Percentiles rank a stretch among this genome's conserved stretches.
Conservation (phyloP, 2,797 vertebrate species). For the Pogoniulus pusillus region DNA sequence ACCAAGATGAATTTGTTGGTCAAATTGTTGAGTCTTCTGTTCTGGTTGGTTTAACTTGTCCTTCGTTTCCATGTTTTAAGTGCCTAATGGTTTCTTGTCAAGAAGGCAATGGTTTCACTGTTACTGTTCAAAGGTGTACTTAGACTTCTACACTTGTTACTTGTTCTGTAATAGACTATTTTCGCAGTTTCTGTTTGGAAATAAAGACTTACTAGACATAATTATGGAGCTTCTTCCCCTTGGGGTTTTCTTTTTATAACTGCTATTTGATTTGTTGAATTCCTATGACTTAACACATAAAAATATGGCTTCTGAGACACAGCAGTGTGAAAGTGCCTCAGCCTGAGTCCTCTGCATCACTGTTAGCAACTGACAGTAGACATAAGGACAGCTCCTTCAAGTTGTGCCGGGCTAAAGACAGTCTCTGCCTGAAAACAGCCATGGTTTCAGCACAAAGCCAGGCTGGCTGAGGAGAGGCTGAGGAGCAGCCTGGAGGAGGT, state of each 20-base stretch:
- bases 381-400: background rate
- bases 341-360: background rate
- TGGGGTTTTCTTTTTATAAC: no score
- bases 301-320: background rate
- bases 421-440: background rate
- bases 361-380: background rate
- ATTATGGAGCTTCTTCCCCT: background rate
- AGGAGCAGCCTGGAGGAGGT: no score
- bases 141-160: conserved; percentile 51
- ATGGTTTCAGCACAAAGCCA: no score
- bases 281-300: background rate
- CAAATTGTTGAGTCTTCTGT: conserved; percentile 15
- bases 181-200: conserved; percentile 68
- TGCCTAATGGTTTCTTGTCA: conserved; percentile 64
- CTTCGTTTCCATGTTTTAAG: conserved; percentile 63
- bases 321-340: background rate
- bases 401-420: background rate
- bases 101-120: conserved; percentile 44
- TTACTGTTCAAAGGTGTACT: conserved; percentile 20
- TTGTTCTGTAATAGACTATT: conserved; percentile 68
- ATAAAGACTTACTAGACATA: conserved; percentile 55
- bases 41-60: conserved; percentile 28
- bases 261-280: background rate
- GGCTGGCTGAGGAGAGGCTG: no score
- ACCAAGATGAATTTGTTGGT: background rate